A percentile compares a stretch with the other conserved stretches of the same genome.
These are phyloP conservation scores for Coreius guichenoti DNA, from an alignment of 2,797 vertebrate genomes.

Conservation along the genomic window DNA sequence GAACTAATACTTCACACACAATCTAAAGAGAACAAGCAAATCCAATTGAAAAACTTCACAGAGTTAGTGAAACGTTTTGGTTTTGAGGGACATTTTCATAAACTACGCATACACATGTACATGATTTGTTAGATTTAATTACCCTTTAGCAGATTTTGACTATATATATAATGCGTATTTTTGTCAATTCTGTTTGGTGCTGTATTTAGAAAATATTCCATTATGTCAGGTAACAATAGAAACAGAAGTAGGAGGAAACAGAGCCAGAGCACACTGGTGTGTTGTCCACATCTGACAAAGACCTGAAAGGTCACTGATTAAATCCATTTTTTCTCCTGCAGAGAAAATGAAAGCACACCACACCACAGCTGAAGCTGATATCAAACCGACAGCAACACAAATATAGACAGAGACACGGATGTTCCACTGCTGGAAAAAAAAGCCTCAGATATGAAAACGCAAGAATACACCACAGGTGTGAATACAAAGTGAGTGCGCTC, in stretches of 20 bases:
- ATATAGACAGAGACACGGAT: not conserved
- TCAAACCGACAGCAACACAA: not conserved
- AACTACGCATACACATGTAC: not conserved
- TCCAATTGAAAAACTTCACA: not conserved
- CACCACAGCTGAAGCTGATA: not conserved
- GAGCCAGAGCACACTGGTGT: not conserved
- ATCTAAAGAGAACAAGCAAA: not conserved
- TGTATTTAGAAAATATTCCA: not conserved
- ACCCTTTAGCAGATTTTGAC: not conserved
- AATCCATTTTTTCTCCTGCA: constrained; percentile 27
- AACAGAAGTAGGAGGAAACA: not conserved
- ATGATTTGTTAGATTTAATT: not conserved
- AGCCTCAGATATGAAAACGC: not conserved
- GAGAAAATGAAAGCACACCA: constrained; percentile 37
- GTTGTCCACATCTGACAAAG: constrained; percentile 26
- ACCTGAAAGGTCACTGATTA: constrained; percentile 46
- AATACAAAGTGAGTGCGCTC: constrained; percentile 5
- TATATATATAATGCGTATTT: not conserved
- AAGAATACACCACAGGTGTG: not conserved
- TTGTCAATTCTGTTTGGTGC: not conserved
- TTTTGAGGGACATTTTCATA: not conserved
- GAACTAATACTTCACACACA: not conserved
- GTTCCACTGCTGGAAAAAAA: constrained; percentile 13
- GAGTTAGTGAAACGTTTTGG: too few species aligned
- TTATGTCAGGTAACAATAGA: constrained; percentile 5